These are phyloP conservation scores for Meiosimyza platycephala DNA, from an alignment of 2,888 invertebrate species.

Conservation along the genomic window DNA sequence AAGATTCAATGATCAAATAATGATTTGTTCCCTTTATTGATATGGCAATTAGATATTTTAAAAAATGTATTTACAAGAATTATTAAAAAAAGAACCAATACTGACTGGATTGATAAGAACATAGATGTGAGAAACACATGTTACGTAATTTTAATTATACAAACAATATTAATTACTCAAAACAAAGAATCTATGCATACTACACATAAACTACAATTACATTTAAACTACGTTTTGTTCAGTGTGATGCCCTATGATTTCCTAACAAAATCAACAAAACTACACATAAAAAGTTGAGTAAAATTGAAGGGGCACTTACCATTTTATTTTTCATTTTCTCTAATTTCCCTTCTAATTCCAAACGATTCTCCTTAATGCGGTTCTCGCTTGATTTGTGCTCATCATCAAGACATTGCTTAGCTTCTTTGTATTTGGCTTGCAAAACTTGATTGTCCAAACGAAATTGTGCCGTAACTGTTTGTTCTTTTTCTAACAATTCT, in stretches of 20 bases:
- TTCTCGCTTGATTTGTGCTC: constrained; percentile 55
- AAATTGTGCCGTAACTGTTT: constrained; percentile 47
- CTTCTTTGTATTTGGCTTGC: constrained; percentile 62
- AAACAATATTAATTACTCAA: constrained; percentile 21
- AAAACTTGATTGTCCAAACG: constrained; percentile 60
- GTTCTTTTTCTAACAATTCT: constrained; percentile 46
- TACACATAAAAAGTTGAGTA: constrained; percentile 6
- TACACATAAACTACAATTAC: constrained; percentile 16
- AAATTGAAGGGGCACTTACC: constrained; percentile 70
- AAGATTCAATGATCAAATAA: too few species aligned
- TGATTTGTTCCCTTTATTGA: too few species aligned
- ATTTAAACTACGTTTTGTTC: constrained; percentile 13
- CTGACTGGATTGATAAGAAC: neutral
- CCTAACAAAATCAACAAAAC: neutral
- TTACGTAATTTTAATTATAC: neutral
- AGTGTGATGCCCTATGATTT: constrained; percentile 46
- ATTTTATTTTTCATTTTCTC: constrained; percentile 84
- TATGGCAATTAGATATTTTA: too few species aligned
- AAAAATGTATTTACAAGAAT: too few species aligned
- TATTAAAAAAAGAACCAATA: too few species aligned
- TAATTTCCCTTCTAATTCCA: constrained; percentile 80
- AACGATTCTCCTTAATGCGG: constrained; percentile 63
- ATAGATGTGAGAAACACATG: neutral
- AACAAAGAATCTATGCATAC: constrained; percentile 23
- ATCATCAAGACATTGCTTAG: constrained; percentile 52